Base-by-base conservation (phyloP, 30 jellyfish, hydroid and myxozoan genomes). In the Catostylus mosaicus region DNA sequence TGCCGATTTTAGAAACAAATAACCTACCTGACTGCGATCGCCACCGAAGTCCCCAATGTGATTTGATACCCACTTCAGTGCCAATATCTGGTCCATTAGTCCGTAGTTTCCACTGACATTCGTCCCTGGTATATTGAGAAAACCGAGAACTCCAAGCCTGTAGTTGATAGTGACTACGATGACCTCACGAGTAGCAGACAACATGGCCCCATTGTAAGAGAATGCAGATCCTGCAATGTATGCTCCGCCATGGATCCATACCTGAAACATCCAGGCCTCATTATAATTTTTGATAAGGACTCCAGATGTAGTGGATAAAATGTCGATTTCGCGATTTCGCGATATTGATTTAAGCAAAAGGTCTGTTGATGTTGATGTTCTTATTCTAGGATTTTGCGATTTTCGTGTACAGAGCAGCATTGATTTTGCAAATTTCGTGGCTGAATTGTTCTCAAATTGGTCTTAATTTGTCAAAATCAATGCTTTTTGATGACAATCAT, bases 211-310 rank as follows among this genome's bases (percentile, higher is more conserved):
- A 35, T 79, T 69, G 54, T 80, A 77, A 3, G 2, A 3, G 45
- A 46, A 30, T 20, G 86, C 86, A 4, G 66, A 20, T 14, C 97
- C 97, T 9, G 3, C 2, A 0, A 40, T 11, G 65, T 66, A 77
- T 3, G 48, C 31, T 10, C 97, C 97, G 16, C 97, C 97, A 69
- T 79, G 93, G 36, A 88, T 88, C 97, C 94, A 80, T 22, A 88
- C 97, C 90, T 74, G 63, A 8, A 61, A 29, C 43, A 7, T 43
- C 56, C 8, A 43, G 56, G 56, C 12, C 16, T 43, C 56, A n/a
- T n/a, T n/a, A n/a, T n/a, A n/a, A n/a, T n/a, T n/a, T n/a, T n/a
- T n/a, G n/a, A n/a, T n/a, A n/a, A n/a, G n/a, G n/a, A n/a, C n/a
- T n/a, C n/a, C n/a, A n/a, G n/a, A n/a, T n/a, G n/a, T n/a, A n/a